Evolutionary conservation across 2,888 invertebrate genomes (phyloP), one percentile per base, ranked within the genome.

Genomic region (Melanchra persicariae): DNA sequence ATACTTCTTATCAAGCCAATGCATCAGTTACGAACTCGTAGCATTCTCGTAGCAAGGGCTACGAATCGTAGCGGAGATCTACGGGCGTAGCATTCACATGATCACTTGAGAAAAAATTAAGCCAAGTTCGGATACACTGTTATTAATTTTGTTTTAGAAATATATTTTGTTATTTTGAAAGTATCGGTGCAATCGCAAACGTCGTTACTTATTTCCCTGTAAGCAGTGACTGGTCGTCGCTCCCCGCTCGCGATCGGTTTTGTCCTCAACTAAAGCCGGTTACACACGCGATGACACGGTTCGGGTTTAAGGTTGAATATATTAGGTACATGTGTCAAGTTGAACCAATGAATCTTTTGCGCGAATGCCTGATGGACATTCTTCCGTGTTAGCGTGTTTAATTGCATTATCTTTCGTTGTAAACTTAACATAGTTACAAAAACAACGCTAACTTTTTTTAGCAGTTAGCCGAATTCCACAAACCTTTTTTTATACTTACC

Each of bases 221-320:
- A 78, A 85, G 83, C 84, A 82, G 88, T 88, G 90, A 95, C 94
- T 95, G 94, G 87, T 87, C 78, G 84, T 77, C 79, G 87, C 79
- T 84, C 86, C 83, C 72, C 82, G 77, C 77, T 81, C 74, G 85
- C 89, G 79, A 82, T 83, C 83, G 85, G 89, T 93, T 93, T 93
- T 94, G 93, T 93, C 91, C 85, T 89, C 81, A 81, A 77, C 84
- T 88, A 89, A 92, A 84, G 92, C 84, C 65, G 70, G 77, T 78
- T 85, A 75, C 88, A 93, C 90, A 91, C 85, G 90, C 89, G 88
- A 90, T 87, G 86, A 79, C 83, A 84, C 82, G 85, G 82, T 66
- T 80, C 77, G 72, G 74, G 76, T 79, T 83, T 84, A 82, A 77
- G 82, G 77, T 81, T 83, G 85, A 81, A 85, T 85, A 85, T 81